A percentile compares a stretch with the other conserved stretches of the same genome.
phyloP scores from a whole-genome alignment of 2,113 vertebrate species.

The Dipodomys ordii region DNA sequence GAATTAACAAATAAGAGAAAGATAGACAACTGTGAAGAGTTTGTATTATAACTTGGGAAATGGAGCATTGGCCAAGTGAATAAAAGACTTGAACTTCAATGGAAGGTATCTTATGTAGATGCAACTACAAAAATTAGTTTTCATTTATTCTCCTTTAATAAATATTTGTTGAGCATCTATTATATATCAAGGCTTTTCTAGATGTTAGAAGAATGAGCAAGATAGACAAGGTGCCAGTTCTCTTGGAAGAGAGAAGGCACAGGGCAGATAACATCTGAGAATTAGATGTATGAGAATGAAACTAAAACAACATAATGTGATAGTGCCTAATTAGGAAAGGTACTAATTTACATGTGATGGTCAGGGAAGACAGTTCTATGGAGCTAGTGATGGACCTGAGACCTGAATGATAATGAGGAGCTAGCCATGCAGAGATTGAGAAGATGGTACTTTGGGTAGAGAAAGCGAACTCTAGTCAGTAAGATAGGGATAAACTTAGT shows the following conservation, averaged over 20 bases:
- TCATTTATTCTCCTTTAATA: constrained; percentile 5
- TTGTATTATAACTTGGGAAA: not conserved
- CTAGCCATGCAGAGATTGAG: not conserved
- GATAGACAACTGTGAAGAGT: not conserved
- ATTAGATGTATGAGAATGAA: not conserved
- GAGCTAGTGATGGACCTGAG: not conserved
- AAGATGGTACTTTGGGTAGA: not conserved
- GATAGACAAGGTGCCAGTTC: not conserved
- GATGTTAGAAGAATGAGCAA: not conserved
- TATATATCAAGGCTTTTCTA: not conserved
- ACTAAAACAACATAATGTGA: not conserved
- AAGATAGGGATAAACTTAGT: not conserved
- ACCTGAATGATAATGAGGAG: not conserved
- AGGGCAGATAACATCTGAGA: not conserved
- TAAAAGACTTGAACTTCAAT: not conserved
- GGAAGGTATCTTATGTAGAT: not conserved
- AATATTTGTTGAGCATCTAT: not conserved
- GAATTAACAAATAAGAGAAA: not conserved
- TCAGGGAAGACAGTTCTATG: not conserved
- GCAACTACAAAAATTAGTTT: not conserved
- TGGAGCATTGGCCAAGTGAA: not conserved
- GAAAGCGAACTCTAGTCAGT: not conserved
- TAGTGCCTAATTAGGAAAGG: not conserved
- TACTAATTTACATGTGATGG: not conserved
- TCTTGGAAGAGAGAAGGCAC: constrained; percentile 10